Conservation (phyloP, 2,888 invertebrate genomes). For the Flexamia atlantica region DNA sequence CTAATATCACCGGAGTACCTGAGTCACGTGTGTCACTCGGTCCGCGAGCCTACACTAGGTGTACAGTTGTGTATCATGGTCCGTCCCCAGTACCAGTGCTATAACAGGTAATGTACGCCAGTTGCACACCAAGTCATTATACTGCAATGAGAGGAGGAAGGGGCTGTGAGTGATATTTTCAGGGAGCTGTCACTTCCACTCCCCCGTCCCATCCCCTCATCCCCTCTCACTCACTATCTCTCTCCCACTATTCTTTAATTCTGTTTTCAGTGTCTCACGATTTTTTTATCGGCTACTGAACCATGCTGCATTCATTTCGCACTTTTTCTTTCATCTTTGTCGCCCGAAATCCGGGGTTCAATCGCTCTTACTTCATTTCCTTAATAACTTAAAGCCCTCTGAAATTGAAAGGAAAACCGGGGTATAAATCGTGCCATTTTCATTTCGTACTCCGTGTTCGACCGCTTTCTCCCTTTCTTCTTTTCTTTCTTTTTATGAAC, state of each 20-base stretch:
- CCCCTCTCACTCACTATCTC: constrained; percentile 51
- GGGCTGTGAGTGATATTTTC: constrained; percentile 64
- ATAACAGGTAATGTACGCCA: constrained; percentile 9
- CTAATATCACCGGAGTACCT: no score
- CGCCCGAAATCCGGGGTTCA: constrained; percentile 50
- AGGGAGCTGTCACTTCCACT: constrained; percentile 61
- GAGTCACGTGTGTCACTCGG: no score
- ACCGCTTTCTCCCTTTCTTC: constrained; percentile 38
- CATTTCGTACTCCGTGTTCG: constrained; percentile 56
- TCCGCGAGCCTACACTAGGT: no score
- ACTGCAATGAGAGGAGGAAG: constrained; percentile 44
- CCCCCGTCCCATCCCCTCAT: constrained; percentile 40
- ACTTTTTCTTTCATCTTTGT: constrained; percentile 59
- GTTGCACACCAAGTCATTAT: constrained; percentile 54
- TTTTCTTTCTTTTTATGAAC: constrained; percentile 48
- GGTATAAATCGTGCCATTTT: constrained; percentile 65
- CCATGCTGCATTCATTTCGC: constrained; percentile 62
- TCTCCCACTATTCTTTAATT: constrained; percentile 64
- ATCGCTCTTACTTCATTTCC: constrained; percentile 64
- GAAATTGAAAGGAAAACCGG: constrained; percentile 65
- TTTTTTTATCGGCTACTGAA: constrained; percentile 62
- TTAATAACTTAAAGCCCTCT: constrained; percentile 65
- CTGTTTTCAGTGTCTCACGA: constrained; percentile 61
- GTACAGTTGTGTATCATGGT: not conserved
- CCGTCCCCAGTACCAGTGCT: not conserved